Conservation (phyloP, 1,140 invertebrate species). For the Leptinotarsa lineolata region DNA sequence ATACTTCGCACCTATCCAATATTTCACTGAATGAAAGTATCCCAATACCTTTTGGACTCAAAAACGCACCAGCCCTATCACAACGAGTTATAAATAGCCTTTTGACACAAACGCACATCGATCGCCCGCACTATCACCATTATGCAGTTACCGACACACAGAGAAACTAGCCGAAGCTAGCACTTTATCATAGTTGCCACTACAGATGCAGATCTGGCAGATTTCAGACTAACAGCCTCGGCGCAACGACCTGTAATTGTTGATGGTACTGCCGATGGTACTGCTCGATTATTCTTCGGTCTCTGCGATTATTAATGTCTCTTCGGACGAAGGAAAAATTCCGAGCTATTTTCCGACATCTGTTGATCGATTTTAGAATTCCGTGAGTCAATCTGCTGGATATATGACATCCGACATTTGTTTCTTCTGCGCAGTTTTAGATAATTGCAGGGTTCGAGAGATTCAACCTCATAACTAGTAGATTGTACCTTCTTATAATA, state of each 20-base stretch:
- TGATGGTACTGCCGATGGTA: slow-evolving; percentile 29
- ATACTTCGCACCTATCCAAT: no score
- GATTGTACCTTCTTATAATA: no score
- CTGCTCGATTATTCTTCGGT: slow-evolving; percentile 36
- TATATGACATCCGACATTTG: neutral
- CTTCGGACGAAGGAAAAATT: slow-evolving; percentile 20
- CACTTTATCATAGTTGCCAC: slow-evolving; percentile 44
- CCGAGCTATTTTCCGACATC: slow-evolving; percentile 26
- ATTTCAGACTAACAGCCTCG: slow-evolving; percentile 41
- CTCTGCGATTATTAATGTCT: slow-evolving; percentile 31
- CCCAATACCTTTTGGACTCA: no score
- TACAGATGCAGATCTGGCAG: slow-evolving; percentile 43
- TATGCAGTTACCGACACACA: slow-evolving; percentile 33
- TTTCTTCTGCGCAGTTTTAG: neutral
- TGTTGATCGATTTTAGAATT: slow-evolving; percentile 33
- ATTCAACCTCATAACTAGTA: no score
- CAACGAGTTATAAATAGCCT: no score
- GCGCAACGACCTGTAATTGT: slow-evolving; percentile 44
- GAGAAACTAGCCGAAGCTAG: slow-evolving; percentile 26
- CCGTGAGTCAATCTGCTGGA: neutral
- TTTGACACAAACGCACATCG: no score
- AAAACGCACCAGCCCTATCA: no score
- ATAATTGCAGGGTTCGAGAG: no score
- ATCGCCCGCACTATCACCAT: slow-evolving; percentile 19
- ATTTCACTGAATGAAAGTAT: no score